Evolutionary conservation across 2,888 invertebrate species (phyloP).

Genomic region (Ennomos erosarius): DNA sequence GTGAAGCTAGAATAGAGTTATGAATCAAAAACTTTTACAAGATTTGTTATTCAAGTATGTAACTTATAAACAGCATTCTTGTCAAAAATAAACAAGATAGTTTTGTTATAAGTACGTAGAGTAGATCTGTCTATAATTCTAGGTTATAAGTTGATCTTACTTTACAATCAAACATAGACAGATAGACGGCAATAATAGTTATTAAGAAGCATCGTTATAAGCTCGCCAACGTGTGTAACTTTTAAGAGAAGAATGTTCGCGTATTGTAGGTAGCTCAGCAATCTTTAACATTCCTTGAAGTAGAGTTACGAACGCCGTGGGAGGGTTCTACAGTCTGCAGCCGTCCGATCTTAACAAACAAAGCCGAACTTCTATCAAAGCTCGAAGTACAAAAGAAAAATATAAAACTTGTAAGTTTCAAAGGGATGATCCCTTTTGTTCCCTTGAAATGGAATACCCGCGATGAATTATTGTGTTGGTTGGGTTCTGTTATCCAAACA

Average conservation of each 20-base stretch:
- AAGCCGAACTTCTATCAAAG: conserved; percentile 73
- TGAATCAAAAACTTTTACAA: too few species aligned
- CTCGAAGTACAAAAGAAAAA: conserved; percentile 70
- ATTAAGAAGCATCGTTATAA: too few species aligned
- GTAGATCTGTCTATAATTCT: too few species aligned
- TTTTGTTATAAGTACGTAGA: too few species aligned
- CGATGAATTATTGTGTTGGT: conserved; percentile 62
- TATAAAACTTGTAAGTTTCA: conserved; percentile 74
- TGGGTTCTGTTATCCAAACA: conserved; percentile 33
- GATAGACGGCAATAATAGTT: too few species aligned
- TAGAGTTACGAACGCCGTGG: conserved; percentile 40
- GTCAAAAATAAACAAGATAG: too few species aligned
- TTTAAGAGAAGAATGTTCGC: neutral
- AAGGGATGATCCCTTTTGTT: conserved; percentile 73
- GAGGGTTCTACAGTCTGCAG: conserved; percentile 51
- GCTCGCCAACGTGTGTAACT: too few species aligned
- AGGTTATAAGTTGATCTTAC: too few species aligned
- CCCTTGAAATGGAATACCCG: conserved; percentile 58
- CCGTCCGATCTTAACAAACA: conserved; percentile 48
- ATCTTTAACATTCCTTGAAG: neutral
- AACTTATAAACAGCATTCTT: too few species aligned
- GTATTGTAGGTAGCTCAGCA: neutral
- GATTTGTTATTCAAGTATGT: too few species aligned
- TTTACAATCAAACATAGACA: too few species aligned
- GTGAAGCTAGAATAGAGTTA: conserved; percentile 1